Conservation (phyloP, 2,797 vertebrate genomes). For the Trachurus trachurus region DNA sequence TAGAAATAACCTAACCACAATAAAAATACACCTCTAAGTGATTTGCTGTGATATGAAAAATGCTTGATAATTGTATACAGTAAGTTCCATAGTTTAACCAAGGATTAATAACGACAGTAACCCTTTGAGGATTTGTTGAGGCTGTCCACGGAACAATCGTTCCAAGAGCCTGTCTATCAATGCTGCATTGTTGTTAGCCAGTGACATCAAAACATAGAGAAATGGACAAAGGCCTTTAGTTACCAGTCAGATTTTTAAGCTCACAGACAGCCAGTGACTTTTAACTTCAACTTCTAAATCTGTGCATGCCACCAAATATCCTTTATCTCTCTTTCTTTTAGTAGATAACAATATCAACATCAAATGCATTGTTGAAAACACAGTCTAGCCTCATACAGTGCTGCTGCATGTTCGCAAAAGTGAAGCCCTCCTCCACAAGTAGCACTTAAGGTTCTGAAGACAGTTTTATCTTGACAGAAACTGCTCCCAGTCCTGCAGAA, state of each 20-base stretch:
- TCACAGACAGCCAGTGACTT: neutral
- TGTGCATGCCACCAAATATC: conserved; percentile 7
- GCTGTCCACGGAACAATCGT: conserved; percentile 49
- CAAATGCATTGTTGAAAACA: neutral
- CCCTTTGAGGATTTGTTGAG: conserved; percentile 55
- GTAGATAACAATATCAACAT: neutral
- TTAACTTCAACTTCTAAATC: conserved; percentile 32
- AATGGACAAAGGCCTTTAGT: conserved; percentile 53
- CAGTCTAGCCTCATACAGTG: neutral
- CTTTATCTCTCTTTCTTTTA: neutral
- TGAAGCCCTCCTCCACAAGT: neutral
- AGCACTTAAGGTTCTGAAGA: conserved; percentile 7
- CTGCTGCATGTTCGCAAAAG: neutral
- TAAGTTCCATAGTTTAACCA: conserved; percentile 56
- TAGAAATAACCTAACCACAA: conserved; percentile 15
- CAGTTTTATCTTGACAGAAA: conserved; percentile 2
- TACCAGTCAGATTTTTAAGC: conserved; percentile 27
- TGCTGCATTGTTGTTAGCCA: conserved; percentile 65
- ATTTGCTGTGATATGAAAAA: conserved; percentile 53
- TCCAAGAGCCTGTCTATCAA: conserved; percentile 63
- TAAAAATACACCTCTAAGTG: conserved; percentile 41
- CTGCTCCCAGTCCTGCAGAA: conserved; percentile 6
- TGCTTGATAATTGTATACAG: conserved; percentile 59
- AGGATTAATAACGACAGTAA: conserved; percentile 74
- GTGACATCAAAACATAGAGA: conserved; percentile 59